These are phyloP conservation scores for Crotalus horridus DNA, from an alignment of 2,113 vertebrate genomes.

Conservation along the genomic window DNA sequence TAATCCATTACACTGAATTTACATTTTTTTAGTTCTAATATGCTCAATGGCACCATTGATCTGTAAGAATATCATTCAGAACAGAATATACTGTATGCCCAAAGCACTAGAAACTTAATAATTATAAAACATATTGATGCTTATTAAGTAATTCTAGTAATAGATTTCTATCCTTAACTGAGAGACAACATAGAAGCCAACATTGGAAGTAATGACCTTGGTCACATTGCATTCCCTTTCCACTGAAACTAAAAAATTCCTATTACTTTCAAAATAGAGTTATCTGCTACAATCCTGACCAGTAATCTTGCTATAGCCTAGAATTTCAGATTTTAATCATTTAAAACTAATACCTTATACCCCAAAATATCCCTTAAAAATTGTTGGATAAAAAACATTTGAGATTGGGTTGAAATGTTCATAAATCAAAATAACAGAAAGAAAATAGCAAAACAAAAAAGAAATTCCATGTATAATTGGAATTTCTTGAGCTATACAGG, in stretches of 20 bases:
- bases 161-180: neutral
- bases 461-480: neutral
- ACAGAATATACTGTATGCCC: conserved; percentile 38
- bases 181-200: neutral
- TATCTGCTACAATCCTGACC: neutral
- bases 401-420: neutral
- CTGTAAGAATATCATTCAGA: conserved; percentile 59
- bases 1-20: conserved; percentile 40
- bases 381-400: neutral
- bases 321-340: neutral
- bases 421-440: neutral
- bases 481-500: neutral
- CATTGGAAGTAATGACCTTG: neutral
- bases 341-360: neutral
- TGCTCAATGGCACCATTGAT: conserved; percentile 28
- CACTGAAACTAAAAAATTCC: neutral
- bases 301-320: neutral
- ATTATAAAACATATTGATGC: neutral
- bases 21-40: conserved; percentile 37
- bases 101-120: conserved; percentile 46
- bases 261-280: neutral
- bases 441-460: neutral
- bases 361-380: neutral
- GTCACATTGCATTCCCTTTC: neutral
- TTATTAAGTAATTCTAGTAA: neutral